Base-by-base conservation (phyloP, 2,888 invertebrate species). In the Beris chalybata region DNA sequence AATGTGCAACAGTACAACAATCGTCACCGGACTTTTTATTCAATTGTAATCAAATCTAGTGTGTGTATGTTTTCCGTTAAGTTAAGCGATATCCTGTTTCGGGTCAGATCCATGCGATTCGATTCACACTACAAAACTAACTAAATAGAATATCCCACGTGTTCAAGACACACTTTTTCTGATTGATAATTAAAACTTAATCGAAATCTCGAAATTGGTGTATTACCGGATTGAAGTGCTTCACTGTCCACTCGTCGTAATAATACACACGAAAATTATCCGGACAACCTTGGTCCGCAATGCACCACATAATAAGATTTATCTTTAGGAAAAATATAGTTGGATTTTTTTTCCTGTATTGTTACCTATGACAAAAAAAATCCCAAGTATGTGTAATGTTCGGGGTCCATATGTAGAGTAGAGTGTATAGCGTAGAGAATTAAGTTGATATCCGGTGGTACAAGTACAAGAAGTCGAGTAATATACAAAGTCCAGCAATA, bases 371-470 rank as follows among this genome's bases (percentile, higher is more conserved):
- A 38, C 5, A 38, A 38, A 47, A 47, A 58, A 47, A 58, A 44
- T 12, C n/a, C 22, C 29, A 45, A 61, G 43, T 61, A 61, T 29
- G 50, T 15, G 50, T 61, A 61, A 61, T 61, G 52, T 50, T 59
- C 30, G 52, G 56, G 61, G 48, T 59, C 38, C 50, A 11, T 47
- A 38, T 31, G 32, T 61, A 38, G 61, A 31, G 12, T 38, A 61
- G 48, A 15, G 48, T 59, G 50, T 32, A n/a, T n/a, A 31, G 48
- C 22, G 32, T 59, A 38, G 48, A 59, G 5, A 7, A 38, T 61
- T 30, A 13, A 38, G 50, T 61, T 61, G 52, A 61, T 61, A 61
- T 61, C 61, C 61, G 61, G 61, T 61, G 61, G 61, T 61, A 52
- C 38, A 50, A 22, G 61, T 61, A 52, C 38, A 61, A 61, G 29